These are phyloP conservation scores for Zeus faber DNA, from an alignment of 2,113 vertebrate genomes.

Conservation along the genomic window DNA sequence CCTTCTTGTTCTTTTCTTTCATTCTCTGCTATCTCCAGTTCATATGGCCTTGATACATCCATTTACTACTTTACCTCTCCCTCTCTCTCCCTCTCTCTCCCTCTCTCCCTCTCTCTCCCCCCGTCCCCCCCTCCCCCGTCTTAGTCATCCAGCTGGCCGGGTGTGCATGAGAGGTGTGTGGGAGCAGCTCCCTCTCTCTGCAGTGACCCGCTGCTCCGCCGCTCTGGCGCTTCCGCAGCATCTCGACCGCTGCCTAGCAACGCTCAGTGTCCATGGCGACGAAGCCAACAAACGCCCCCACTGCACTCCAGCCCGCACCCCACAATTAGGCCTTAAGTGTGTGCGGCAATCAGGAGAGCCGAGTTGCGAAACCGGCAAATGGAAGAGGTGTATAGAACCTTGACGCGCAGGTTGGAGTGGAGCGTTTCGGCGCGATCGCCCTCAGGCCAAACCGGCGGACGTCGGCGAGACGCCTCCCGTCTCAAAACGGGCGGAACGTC, in stretches of 20 bases:
- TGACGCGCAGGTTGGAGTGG: constrained; percentile 11
- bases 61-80: constrained; percentile 6
- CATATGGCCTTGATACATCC: neutral
- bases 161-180: constrained; percentile 59
- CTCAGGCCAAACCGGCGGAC: no score
- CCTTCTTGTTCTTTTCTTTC: neutral
- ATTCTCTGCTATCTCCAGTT: neutral
- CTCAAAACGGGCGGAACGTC: no score
- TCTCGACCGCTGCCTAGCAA: constrained; percentile 75
- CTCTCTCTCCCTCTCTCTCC: neutral
- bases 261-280: constrained; percentile 75
- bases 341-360: constrained; percentile 58
- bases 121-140: constrained; percentile 2
- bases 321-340: constrained; percentile 67
- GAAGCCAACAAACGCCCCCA: constrained; percentile 73
- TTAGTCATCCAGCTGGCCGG: constrained; percentile 19
- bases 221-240: constrained; percentile 69
- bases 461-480: no score
- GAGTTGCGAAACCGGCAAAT: constrained; percentile 35
- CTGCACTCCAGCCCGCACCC: constrained; percentile 57
- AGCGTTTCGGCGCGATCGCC: no score
- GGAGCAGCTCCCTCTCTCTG: constrained; percentile 59
- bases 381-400: neutral
- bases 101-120: neutral
- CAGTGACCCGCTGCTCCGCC: constrained; percentile 69